These are phyloP conservation scores for Ptilodon capucinus DNA, from an alignment of 2,888 invertebrate species.

Conservation along the genomic window DNA sequence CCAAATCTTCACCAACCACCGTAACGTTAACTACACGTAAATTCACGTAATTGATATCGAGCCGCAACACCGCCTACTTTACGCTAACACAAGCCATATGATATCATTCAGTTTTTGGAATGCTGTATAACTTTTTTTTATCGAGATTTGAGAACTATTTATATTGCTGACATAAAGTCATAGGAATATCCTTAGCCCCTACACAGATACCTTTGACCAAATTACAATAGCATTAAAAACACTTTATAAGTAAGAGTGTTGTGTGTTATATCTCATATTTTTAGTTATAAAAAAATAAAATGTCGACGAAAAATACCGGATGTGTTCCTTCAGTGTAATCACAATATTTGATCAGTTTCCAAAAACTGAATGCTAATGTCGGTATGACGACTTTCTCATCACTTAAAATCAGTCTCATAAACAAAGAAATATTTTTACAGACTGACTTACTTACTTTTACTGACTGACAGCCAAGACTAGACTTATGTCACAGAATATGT, in stretches of 20 bases:
- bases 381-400: constrained; percentile 58
- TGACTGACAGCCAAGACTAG: too few species aligned
- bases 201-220: too few species aligned
- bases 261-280: too few species aligned
- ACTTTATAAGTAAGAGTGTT: too few species aligned
- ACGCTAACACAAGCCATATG: constrained; percentile 31
- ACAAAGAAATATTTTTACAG: constrained; percentile 54
- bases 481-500: too few species aligned
- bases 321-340: neutral
- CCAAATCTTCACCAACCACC: constrained; percentile 56
- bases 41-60: constrained; percentile 74
- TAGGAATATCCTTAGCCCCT: neutral
- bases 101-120: constrained; percentile 1
- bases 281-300: too few species aligned
- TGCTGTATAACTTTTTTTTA: neutral
- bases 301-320: too few species aligned
- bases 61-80: constrained; percentile 56
- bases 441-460: too few species aligned
- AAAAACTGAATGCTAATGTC: constrained; percentile 45
- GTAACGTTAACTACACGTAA: constrained; percentile 65
- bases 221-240: too few species aligned
- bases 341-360: constrained; percentile 9
- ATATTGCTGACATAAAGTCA: neutral
- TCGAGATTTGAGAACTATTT: neutral
- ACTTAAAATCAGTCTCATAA: constrained; percentile 81